Percentiles rank a stretch among this genome's conserved stretches.
These are phyloP conservation scores for Holocentrus rufus DNA, from an alignment of 2,797 vertebrate species.

Conservation along the genomic window DNA sequence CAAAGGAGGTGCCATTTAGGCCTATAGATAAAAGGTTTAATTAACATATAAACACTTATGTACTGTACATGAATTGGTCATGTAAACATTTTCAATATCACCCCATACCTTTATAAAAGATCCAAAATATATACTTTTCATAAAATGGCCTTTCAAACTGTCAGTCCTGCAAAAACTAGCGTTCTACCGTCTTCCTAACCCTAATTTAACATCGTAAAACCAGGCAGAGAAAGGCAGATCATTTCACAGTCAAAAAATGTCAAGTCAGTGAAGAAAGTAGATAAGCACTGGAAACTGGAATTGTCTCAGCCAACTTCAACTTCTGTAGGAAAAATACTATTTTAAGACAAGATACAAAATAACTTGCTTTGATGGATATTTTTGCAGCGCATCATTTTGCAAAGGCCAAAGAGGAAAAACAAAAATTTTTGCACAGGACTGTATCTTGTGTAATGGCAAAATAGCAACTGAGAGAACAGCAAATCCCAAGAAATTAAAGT, in stretches of 20 bases:
- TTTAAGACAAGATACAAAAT: too few relatives aligned
- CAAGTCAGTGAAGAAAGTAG: not conserved
- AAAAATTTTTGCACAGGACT: not conserved
- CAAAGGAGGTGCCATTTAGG: slow-evolving; percentile 1
- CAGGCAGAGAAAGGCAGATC: too few relatives aligned
- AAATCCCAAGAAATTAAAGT: not conserved
- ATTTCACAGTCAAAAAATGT: too few relatives aligned
- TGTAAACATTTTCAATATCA: slow-evolving; percentile 38
- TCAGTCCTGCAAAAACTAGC: not conserved
- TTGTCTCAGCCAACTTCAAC: not conserved
- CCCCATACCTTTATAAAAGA: slow-evolving; percentile 27
- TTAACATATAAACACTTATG: slow-evolving; percentile 39
- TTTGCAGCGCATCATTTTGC: not conserved
- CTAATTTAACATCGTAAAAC: too few relatives aligned
- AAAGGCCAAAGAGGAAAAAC: not conserved
- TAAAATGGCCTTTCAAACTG: slow-evolving; percentile 9
- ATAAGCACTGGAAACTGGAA: not conserved
- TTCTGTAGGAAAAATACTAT: too few relatives aligned
- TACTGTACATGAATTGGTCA: slow-evolving; percentile 32
- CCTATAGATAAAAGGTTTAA: slow-evolving; percentile 19
- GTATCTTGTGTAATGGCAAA: too few relatives aligned
- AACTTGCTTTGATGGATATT: too few relatives aligned
- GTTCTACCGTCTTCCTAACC: too few relatives aligned
- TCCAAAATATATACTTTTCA: slow-evolving; percentile 14
- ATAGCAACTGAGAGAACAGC: not conserved